Percentiles rank a stretch among this genome's conserved stretches.
phyloP scores from a whole-genome alignment of 2,888 invertebrate species.

The Bugulina stolonifera region DNA sequence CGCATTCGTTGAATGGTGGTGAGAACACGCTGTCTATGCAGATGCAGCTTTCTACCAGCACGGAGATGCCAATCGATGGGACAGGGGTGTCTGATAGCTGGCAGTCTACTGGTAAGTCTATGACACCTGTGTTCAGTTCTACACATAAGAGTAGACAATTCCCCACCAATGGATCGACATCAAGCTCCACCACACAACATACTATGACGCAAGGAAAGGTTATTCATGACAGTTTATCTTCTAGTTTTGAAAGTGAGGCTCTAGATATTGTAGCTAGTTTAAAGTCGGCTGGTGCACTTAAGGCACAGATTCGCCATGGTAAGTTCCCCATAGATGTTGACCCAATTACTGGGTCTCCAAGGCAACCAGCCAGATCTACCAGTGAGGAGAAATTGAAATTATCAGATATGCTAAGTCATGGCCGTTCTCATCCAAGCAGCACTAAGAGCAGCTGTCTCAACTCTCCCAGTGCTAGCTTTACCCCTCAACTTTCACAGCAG shows the following conservation, averaged over 20 bases:
- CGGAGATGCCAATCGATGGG: neutral
- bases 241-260: slow-evolving; percentile 26
- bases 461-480: neutral
- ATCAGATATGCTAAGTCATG: neutral
- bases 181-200: no score
- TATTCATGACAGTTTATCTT: slow-evolving; percentile 19
- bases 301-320: slow-evolving; percentile 6
- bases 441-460: neutral
- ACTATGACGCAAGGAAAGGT: neutral
- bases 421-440: neutral
- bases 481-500: neutral
- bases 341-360: slow-evolving; percentile 18
- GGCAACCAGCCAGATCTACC: neutral
- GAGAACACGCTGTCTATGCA: neutral
- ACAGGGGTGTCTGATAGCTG: neutral
- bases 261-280: slow-evolving; percentile 14
- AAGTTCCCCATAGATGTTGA: slow-evolving; percentile 20
- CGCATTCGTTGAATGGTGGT: no score
- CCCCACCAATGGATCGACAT: neutral
- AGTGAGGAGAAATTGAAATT: slow-evolving; percentile 14
- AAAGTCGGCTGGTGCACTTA: slow-evolving; percentile 11
- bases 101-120: neutral
- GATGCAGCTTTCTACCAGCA: neutral
- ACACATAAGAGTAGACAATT: neutral
- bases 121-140: neutral